These are phyloP conservation scores for Rhyacichthys aspro DNA, from an alignment of 2,797 vertebrate species.

Conservation along the genomic window DNA sequence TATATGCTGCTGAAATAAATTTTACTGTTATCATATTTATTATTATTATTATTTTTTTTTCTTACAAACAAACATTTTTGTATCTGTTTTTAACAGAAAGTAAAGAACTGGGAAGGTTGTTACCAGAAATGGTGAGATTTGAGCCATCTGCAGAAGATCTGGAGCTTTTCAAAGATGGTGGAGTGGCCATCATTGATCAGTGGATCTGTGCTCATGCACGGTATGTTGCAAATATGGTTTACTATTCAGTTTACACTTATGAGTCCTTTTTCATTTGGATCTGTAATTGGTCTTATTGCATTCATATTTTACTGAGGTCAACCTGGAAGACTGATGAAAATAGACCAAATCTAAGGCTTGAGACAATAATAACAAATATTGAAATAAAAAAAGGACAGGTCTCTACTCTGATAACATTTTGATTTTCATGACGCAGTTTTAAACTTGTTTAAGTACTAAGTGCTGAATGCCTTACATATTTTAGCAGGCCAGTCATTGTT, in stretches of 20 bases:
- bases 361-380: no score
- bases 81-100: constrained; percentile 74
- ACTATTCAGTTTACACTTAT: no score
- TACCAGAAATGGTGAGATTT: constrained; percentile 91
- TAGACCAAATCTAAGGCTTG: no score
- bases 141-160: constrained; percentile 88
- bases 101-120: constrained; percentile 80
- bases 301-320: no score
- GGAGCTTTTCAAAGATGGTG: constrained; percentile 91
- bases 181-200: constrained; percentile 96
- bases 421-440: no score
- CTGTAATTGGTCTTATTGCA: no score
- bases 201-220: constrained; percentile 97
- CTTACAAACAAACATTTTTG: not conserved
- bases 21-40: not conserved
- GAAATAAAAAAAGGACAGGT: no score
- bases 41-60: not conserved
- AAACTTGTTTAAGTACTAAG: no score
- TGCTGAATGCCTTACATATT: no score
- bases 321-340: no score
- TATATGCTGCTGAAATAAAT: not conserved
- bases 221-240: constrained; percentile 61
- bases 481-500: accelerated
- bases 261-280: no score
- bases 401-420: no score